These are phyloP conservation scores for Anthonomus grandis DNA, from an alignment of 1,140 invertebrate genomes.

Conservation along the genomic window DNA sequence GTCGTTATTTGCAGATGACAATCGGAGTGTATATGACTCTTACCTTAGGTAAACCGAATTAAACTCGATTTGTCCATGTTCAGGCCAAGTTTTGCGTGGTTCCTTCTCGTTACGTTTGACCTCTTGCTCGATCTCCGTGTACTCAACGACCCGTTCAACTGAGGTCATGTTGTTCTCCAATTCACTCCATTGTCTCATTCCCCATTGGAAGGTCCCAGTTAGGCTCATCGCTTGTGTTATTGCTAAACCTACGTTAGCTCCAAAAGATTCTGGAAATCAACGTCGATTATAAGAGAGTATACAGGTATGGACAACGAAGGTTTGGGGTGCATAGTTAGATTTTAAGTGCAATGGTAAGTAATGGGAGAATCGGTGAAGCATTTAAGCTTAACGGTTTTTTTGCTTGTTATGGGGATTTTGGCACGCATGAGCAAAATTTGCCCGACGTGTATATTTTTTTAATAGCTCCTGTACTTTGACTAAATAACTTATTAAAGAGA, in stretches of 20 bases:
- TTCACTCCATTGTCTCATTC: constrained; percentile 70
- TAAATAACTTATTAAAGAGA: too few species aligned
- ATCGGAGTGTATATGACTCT: too few species aligned
- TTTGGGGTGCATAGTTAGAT: too few species aligned
- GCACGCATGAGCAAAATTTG: too few species aligned
- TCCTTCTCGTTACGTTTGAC: constrained; percentile 39
- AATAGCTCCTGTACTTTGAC: too few species aligned
- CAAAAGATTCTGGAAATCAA: constrained; percentile 45
- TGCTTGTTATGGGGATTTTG: too few species aligned
- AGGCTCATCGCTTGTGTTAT: constrained; percentile 56
- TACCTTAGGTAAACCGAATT: constrained; percentile 65
- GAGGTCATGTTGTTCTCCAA: constrained; percentile 67
- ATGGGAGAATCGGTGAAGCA: background rate
- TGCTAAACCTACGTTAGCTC: constrained; percentile 57
- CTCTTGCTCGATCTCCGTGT: constrained; percentile 38
- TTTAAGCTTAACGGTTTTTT: too few species aligned
- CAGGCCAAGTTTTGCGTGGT: constrained; percentile 62
- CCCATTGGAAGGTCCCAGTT: constrained; percentile 70
- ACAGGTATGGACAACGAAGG: too few species aligned
- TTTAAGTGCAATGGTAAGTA: too few species aligned
- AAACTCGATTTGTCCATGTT: constrained; percentile 58
- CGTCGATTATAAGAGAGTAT: background rate
- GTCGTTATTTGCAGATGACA: too few species aligned
- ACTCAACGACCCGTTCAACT: constrained; percentile 57
- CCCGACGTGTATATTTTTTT: too few species aligned